phyloP scores from a whole-genome alignment of 2,113 vertebrate species.

The Otocyon megalotis region DNA sequence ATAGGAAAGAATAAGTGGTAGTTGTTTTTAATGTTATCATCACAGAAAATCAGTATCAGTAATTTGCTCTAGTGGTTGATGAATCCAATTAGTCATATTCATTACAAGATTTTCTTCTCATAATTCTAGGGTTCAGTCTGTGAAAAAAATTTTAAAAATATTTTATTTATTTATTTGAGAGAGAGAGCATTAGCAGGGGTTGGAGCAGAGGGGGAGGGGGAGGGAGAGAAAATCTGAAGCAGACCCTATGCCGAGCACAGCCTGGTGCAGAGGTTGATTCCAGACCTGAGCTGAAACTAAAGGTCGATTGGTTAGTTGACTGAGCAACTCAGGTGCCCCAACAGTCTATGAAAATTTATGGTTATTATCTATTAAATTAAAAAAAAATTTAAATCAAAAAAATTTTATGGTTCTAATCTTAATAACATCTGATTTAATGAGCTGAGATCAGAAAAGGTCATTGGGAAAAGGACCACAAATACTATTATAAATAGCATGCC shows the following conservation, averaged over 20 bases:
- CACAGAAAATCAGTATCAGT: background rate
- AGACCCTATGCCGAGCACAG: background rate
- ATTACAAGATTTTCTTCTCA: background rate
- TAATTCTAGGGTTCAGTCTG: background rate
- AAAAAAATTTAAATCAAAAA: too few species aligned
- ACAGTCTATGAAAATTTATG: background rate
- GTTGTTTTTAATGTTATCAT: background rate
- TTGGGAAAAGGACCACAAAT: background rate
- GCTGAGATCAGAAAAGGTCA: background rate
- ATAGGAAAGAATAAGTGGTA: background rate
- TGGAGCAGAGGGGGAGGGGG: background rate
- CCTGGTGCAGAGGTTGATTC: background rate
- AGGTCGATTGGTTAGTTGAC: background rate
- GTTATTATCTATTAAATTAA: background rate
- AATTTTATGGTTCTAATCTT: background rate
- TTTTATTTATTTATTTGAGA: background rate
- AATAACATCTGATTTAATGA: background rate
- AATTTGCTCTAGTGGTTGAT: background rate
- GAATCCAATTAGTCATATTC: background rate
- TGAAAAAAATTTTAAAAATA: background rate
- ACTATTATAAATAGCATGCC: background rate
- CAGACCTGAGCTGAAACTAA: background rate
- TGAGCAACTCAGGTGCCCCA: background rate
- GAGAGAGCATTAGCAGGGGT: background rate
- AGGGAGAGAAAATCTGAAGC: background rate